Evolutionary conservation across 2,113 vertebrate species (phyloP), one percentile per base, ranked within the genome.

Genomic region (Pelvicachromis taeniatus): DNA sequence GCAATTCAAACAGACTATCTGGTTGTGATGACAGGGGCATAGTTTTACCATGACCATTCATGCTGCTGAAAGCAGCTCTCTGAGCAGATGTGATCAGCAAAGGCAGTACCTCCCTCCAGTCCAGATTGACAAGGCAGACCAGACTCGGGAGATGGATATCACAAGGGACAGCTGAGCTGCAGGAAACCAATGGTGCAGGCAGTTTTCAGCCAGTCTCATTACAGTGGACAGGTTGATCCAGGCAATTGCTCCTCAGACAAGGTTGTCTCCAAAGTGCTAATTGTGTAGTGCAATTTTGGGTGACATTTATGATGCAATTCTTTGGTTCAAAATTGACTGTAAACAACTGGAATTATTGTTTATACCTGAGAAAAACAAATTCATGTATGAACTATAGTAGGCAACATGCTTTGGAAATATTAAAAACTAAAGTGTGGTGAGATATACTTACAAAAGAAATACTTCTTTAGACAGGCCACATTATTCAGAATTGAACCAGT

Each of bases 51-150:
- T 92, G 90, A 85, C 92, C 90, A 86, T 89, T 92, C 86, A 90
- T 89, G 91, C 87, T 93, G 93, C 84, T 93, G 92, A 93, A 92
- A 93, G 89, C 93, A 93, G 81, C 91, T 90, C 87, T 93, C 81
- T 88, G 89, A 81, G 86, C 88, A 92, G 92, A 94, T 94, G 92
- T 89, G 91, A 94, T 94, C 91, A 91, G 89, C 84, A 38, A 86
- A 92, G 92, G 92, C 93, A 92, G 78, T 83, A 87, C 84, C 89
- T 89, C 88, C 94, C 88, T 86, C 85, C 90, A 91, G 89, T 88
- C 82, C 85, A 92, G 94, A 94, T 89, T 94, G 95, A 94, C 94
- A 94, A 88, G 87, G 90, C 88, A 89, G 92, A 91, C 91, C 86
- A 89, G 86, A 93, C 90, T 89, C 77, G 53, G 77, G 90, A 94